Evolutionary conservation across 2,797 vertebrate genomes (phyloP).

Genomic region (Numenius phaeopus): DNA sequence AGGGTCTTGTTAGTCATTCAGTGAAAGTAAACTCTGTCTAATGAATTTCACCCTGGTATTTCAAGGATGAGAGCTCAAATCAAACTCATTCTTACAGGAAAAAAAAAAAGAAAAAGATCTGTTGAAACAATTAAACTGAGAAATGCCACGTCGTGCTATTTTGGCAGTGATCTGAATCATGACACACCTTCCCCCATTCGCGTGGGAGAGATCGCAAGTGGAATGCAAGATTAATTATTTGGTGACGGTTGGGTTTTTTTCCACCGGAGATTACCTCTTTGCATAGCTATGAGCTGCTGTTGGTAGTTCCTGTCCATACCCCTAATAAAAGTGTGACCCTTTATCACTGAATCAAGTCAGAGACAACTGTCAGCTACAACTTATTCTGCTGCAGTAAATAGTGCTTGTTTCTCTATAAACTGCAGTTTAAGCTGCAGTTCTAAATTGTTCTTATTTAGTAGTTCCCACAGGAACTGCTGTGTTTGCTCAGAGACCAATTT

Average conservation of each 20-base stretch:
- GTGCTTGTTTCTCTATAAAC: background rate
- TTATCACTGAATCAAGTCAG: background rate
- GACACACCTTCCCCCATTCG: conserved; percentile 51
- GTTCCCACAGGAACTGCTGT: background rate
- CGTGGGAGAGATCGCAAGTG: conserved; percentile 50
- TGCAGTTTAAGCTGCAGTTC: background rate
- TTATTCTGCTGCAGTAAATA: background rate
- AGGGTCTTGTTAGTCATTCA: background rate
- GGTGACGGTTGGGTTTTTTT: background rate
- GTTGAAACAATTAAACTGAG: conserved; percentile 43
- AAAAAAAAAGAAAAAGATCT: background rate
- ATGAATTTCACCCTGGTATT: background rate
- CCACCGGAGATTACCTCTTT: conserved; percentile 19
- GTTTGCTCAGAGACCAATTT: conserved; percentile 11
- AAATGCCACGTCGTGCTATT: conserved; percentile 1
- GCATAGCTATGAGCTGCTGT: conserved; percentile 11
- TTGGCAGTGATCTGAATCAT: conserved; percentile 51
- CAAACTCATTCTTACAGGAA: background rate
- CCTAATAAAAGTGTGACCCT: background rate
- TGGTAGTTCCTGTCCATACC: background rate
- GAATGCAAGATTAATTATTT: conserved; percentile 58
- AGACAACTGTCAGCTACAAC: background rate
- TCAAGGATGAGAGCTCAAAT: conserved; percentile 17
- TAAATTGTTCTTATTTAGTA: background rate
- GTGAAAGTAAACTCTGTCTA: background rate